phyloP scores from a whole-genome alignment of 2,888 invertebrate genomes.

The Rhabditoides inermis region DNA sequence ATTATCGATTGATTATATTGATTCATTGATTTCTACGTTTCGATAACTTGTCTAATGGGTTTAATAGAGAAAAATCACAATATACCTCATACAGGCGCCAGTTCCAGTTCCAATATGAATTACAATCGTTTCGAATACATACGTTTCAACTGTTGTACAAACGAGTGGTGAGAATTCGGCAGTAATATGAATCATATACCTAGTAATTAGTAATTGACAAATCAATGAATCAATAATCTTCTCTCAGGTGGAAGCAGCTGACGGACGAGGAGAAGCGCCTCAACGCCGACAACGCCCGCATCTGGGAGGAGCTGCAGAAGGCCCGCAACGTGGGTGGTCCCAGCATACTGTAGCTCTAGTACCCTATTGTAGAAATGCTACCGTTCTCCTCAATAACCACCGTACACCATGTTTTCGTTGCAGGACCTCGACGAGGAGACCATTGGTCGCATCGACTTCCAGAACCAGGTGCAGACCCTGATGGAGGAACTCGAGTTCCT shows the following conservation, averaged over 20 bases:
- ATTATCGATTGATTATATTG: neutral
- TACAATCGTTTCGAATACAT: no score
- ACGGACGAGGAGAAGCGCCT: slow-evolving; percentile 51
- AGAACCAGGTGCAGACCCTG: slow-evolving; percentile 53
- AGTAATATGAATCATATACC: neutral
- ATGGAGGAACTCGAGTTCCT: slow-evolving; percentile 53
- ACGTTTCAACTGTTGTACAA: no score
- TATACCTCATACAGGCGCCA: no score
- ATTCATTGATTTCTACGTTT: neutral
- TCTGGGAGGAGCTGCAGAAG: slow-evolving; percentile 52
- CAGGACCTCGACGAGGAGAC: slow-evolving; percentile 55
- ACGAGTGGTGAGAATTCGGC: neutral
- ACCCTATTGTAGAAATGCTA: no score
- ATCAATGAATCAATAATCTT: neutral
- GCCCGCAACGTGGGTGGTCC: slow-evolving; percentile 33
- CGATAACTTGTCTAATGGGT: neutral
- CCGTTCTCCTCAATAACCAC: neutral
- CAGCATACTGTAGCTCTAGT: neutral
- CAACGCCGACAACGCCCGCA: slow-evolving; percentile 44
- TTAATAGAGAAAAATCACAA: no score
- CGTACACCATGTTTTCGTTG: slow-evolving; percentile 1
- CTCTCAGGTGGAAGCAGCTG: slow-evolving; percentile 44
- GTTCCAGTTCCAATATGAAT: no score
- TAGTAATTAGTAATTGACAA: neutral
- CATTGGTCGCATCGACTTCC: slow-evolving; percentile 53